Base-by-base conservation (phyloP, 2,113 vertebrate genomes). In the Morone chrysops region DNA sequence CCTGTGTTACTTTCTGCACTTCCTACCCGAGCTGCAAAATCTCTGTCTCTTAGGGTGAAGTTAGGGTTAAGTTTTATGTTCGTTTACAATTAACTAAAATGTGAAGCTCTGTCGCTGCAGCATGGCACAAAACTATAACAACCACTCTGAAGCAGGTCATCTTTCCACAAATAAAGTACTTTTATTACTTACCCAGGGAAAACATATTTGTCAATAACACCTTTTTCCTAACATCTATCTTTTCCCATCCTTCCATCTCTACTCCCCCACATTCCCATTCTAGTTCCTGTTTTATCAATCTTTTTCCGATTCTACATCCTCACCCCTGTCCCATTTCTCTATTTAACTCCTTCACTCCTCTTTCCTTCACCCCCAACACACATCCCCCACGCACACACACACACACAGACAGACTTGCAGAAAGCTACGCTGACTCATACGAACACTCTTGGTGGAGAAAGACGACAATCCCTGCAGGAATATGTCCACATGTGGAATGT, bases 401-500 rank as follows among this genome's bases (percentile, higher is more conserved):
- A 16, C 54, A 47, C 48, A 78, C 61, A 31, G 11, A 60, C 51
- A 40, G 53, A 51, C 13, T 17, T 63, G 59, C 48, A 69, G 17
- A 81, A 60, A 77, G 20, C 56, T 53, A 59, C 60, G 57, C 73
- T 11, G 48, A 38, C 59, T 81, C 76, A 82, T 74, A 9, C 69
- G 16, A 84, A 78, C 87, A 82, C 82, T 87, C 75, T 89, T 73
- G 85, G 85, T 89, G 87, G 89, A 90, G 85, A 83, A 87, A 81
- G 86, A 85, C 6, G 87, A 90, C 88, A 89, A 90, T 92, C 88
- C 87, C 74, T 81, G 74, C 80, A 90, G 90, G 90, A 91, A 87
- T 80, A 80, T 87, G 87, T 93, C 89, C 82, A 86, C 71, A 84
- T n/a, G 91, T 92, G 91, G 92, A 94, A 94, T 94, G 93, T 94